Base-by-base conservation (phyloP, 2,888 invertebrate species). In the Cheilosia urbana region DNA sequence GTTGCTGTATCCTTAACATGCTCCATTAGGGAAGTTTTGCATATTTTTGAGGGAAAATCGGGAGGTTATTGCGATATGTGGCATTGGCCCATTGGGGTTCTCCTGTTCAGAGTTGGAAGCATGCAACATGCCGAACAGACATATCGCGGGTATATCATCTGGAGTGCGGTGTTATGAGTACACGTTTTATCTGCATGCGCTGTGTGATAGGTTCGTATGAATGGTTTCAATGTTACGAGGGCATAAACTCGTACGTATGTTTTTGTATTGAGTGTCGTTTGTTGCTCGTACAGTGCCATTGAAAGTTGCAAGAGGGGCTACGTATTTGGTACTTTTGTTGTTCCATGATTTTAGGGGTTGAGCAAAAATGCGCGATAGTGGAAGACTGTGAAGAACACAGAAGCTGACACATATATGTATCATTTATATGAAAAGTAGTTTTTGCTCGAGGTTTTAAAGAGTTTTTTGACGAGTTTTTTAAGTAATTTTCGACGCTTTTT, bases 21-120 rank as follows among this genome's bases (percentile, higher is more conserved):
- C 62, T 77, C 77, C 69, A 77, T 77, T 77, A 77, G 69, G 55
- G 55, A 69, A 53, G 62, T 77, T 77, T 77, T 77, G 77, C 62
- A 77, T 77, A 77, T 62, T 69, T 77, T 60, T 62, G 62, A 13
- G 30, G 27, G 60, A 53, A 51, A 37, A 37, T 60, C 30, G 60
- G 37, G 24, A 15, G 76, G 40, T 24, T 51, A 51, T 15, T 21
- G 13, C 51, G 47, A 17, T 40, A 19, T 63, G 62, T 51, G 15
- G 51, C 24, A 40, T 7, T 19, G 21, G 6, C 34, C 24, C 17
- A 53, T 24, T 5, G 15, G 62, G 21, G 19, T 37, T 47, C 37
- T 7, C 15, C 30, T 30, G 7, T 30, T 30, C 30, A 30, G n/a
- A 19, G 15, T 19, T 49, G 53, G 21, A 40, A 17, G 30, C 42